Evolutionary conservation across 2,113 vertebrate species (phyloP), one percentile per base, ranked within the genome.

Genomic region (Mus musculus): DNA sequence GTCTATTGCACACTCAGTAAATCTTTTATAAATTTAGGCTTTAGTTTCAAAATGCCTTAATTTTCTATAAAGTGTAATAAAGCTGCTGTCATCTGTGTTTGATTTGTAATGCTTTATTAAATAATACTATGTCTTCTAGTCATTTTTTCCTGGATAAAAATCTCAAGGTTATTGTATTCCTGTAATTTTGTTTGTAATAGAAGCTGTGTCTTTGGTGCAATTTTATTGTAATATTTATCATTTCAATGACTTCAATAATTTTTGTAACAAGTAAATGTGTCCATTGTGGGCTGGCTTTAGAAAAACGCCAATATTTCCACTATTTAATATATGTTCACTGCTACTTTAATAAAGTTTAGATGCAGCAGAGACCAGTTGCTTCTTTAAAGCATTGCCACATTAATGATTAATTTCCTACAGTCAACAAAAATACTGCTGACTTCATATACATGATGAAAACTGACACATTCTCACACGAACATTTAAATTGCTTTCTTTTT

Each of bases 51-150:
- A 95, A 84, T n/a, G 75, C 28, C 86, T 92, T 63, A 91, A 94
- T 95, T 97, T 95, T 90, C 17, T 54, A 11, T 94, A 94, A 91
- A 93, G 82, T 76, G 72, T 81, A 87, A 93, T 82, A 92, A 54
- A 8, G 2, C 71, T 77, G 3, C 26, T 94, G 39, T 67, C n/a
- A 88, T 81, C 72, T 75, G 1, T 87, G 24, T 82, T 33, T 95
- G 24, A 90, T 91, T 93, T 88, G 14, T 77, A 88, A 73, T 88
- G 26, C 10, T 13, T 72, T 93, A 72, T 91, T 87, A 96, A 95
- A 59, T 11, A 2, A 3, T 75, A 56, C 56, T 33, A 39, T 89
- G 2, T 65, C 28, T 91, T 56, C 56, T 33, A 89, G 11, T 52
- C 59, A 91, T 42, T 2, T 67, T 93, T 95, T 65, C 73, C 13